These are phyloP conservation scores for Abrostola tripartita DNA, from an alignment of 2,888 invertebrate genomes.

Conservation along the genomic window DNA sequence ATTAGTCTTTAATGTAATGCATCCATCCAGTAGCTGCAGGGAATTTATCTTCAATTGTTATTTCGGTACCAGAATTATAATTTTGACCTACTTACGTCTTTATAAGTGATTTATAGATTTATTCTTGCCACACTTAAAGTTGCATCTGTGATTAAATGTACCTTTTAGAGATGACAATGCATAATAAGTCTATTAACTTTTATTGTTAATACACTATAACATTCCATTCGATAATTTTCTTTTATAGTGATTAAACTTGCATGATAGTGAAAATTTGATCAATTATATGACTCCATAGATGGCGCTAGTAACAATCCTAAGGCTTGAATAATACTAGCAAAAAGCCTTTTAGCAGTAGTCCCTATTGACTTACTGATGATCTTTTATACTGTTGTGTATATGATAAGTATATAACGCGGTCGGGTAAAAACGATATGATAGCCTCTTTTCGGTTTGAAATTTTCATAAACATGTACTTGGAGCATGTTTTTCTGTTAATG, in stretches of 20 bases:
- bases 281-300: neutral
- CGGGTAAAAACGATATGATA: neutral
- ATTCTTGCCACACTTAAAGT: conserved; percentile 76
- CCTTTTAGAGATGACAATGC: conserved; percentile 64
- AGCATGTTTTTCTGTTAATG: conserved; percentile 61
- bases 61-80: conserved; percentile 42
- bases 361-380: neutral
- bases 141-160: conserved; percentile 81
- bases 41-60: conserved; percentile 66
- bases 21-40: conserved; percentile 39
- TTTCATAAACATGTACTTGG: conserved; percentile 58
- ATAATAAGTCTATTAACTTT: conserved; percentile 59
- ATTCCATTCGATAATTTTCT: conserved; percentile 49
- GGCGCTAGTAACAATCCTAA: neutral
- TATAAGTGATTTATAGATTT: conserved; percentile 36
- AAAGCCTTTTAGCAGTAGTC: neutral
- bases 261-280: too few species aligned
- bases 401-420: neutral
- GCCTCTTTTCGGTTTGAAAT: conserved; percentile 68
- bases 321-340: neutral
- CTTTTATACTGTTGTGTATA: neutral
- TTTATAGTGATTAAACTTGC: conserved; percentile 9
- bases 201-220: conserved; percentile 42
- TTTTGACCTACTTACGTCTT: conserved; percentile 25
- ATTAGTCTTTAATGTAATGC: conserved; percentile 24